Percentiles rank a stretch among this genome's conserved stretches.
phyloP scores from a whole-genome alignment of 2,888 invertebrate species.

The Dynastes maya region DNA sequence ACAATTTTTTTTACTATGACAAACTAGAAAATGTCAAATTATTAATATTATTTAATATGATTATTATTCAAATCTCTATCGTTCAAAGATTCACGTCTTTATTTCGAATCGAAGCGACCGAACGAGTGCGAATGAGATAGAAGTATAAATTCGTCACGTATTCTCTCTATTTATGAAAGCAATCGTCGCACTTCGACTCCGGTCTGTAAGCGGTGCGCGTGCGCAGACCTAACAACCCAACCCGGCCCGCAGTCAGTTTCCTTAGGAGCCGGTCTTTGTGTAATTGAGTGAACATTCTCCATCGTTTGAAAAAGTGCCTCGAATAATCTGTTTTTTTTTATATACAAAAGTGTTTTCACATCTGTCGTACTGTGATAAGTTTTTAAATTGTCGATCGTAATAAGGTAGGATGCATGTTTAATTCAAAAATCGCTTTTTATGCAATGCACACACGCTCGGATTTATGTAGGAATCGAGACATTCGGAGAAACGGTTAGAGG shows the following conservation, averaged over 20 bases:
- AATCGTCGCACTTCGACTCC: slow-evolving; percentile 22
- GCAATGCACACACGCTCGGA: not conserved
- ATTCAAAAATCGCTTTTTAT: slow-evolving; percentile 19
- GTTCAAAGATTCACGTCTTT: slow-evolving; percentile 3
- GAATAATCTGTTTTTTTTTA: slow-evolving; percentile 30
- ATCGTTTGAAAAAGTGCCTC: slow-evolving; percentile 54
- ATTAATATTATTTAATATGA: slow-evolving; percentile 20
- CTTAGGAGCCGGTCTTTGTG: slow-evolving; percentile 57
- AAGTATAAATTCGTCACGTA: slow-evolving; percentile 7
- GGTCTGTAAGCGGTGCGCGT: slow-evolving; percentile 49
- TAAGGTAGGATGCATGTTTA: slow-evolving; percentile 40
- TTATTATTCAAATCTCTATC: slow-evolving; percentile 3
- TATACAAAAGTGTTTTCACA: slow-evolving; percentile 28
- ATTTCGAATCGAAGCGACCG: not conserved
- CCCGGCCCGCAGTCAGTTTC: slow-evolving; percentile 56
- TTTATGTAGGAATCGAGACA: not conserved
- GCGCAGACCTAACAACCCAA: slow-evolving; percentile 53
- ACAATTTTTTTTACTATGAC: not conserved
- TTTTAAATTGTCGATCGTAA: slow-evolving; percentile 20
- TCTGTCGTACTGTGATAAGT: slow-evolving; percentile 50
- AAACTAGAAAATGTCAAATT: slow-evolving; percentile 34
- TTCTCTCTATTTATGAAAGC: not conserved
- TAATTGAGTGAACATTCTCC: slow-evolving; percentile 42
- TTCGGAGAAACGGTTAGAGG: not conserved
- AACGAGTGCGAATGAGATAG: slow-evolving; percentile 26